Conservation (phyloP, 2,888 invertebrate genomes). For the Galerucella pusilla region DNA sequence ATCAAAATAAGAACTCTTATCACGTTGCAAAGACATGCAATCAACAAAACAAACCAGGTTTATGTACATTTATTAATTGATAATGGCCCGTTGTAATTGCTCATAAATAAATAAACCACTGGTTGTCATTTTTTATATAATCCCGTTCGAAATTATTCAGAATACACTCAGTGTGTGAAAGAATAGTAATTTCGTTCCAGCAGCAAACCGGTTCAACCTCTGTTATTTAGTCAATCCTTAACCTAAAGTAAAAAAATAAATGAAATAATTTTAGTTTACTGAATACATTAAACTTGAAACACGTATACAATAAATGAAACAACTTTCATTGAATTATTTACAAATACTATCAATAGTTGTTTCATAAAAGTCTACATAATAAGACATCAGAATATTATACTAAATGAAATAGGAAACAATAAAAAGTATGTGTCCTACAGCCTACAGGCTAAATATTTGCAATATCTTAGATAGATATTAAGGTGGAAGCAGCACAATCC, state of each 20-base stretch:
- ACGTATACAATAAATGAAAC: neutral
- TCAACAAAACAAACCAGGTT: conserved; percentile 36
- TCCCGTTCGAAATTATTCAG: conserved; percentile 13
- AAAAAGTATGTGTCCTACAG: no score
- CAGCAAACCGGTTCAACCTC: neutral
- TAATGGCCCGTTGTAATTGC: conserved; percentile 27
- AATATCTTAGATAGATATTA: no score
- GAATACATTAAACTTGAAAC: neutral
- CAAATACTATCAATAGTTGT: no score
- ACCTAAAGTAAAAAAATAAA: neutral
- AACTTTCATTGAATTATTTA: no score
- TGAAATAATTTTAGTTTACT: neutral
- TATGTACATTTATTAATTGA: conserved; percentile 36
- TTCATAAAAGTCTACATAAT: no score
- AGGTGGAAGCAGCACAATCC: no score
- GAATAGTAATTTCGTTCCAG: conserved; percentile 6
- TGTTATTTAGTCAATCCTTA: neutral
- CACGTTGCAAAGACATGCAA: conserved; percentile 39
- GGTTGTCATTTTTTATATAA: conserved; percentile 25
- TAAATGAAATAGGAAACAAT: no score
- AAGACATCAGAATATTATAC: no score
- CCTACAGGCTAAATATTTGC: no score
- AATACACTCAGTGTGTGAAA: conserved; percentile 14
- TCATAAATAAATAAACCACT: conserved; percentile 26
- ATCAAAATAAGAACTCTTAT: conserved; percentile 36